Percentiles rank a stretch among this genome's conserved stretches.
Evolutionary conservation across 2,113 vertebrate genomes (phyloP).

Genomic region (Xyliphius kryptos): DNA sequence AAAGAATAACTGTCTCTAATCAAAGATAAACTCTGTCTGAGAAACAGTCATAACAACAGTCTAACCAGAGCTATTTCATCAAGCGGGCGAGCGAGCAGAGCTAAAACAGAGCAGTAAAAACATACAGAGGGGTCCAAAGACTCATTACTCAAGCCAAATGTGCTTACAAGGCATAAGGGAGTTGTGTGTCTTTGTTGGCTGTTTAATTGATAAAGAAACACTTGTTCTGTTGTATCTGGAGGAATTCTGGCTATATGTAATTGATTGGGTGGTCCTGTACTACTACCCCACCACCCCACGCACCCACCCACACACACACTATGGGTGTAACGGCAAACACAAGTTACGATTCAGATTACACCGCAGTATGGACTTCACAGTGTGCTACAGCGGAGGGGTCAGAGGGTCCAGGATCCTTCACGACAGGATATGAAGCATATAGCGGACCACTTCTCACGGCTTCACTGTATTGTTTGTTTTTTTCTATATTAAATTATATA

Average conservation of each 20-base stretch:
- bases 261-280: constrained; percentile 21
- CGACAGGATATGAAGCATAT: too few species aligned
- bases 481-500: too few species aligned
- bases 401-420: too few species aligned
- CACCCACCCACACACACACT: too few species aligned
- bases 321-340: too few species aligned
- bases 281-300: too few species aligned
- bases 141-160: neutral
- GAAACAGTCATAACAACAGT: neutral
- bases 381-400: too few species aligned
- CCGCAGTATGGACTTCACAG: too few species aligned
- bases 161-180: neutral
- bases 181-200: neutral
- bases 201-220: neutral
- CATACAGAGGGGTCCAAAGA: neutral
- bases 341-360: too few species aligned
- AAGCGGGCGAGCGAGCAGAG: neutral
- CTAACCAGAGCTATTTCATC: neutral
- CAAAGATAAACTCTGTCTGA: neutral
- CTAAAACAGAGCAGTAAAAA: neutral
- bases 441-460: too few species aligned
- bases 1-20: neutral
- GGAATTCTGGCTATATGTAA: constrained; percentile 5
- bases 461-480: too few species aligned
- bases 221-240: constrained; percentile 6